Percentiles rank a stretch among this genome's conserved stretches.
These are phyloP conservation scores for Cercopithecus diana DNA, from an alignment of 2,797 vertebrate species.

Conservation along the genomic window DNA sequence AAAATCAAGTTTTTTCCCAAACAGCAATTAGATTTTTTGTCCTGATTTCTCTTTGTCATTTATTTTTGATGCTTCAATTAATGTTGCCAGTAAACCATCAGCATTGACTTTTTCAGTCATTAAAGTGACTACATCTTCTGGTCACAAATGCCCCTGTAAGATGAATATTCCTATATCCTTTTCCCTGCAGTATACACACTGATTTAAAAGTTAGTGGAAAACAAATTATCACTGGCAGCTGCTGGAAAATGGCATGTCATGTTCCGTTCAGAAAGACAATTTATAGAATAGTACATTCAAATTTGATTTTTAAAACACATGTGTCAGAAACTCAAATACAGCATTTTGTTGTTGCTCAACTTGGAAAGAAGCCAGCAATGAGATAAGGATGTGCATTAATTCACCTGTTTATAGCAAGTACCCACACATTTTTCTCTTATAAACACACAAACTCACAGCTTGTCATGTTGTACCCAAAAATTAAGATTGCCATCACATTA, in stretches of 20 bases:
- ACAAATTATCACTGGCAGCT: not conserved
- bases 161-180: not conserved
- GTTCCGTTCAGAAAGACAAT: slow-evolving; percentile 74
- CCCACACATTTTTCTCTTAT: slow-evolving; percentile 38
- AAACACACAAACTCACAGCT: slow-evolving; percentile 75
- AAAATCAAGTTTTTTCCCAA: slow-evolving; percentile 75
- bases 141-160: not conserved
- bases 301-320: slow-evolving; percentile 55
- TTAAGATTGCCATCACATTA: slow-evolving; percentile 89
- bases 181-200: not conserved
- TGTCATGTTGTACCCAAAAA: slow-evolving; percentile 78
- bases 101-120: slow-evolving; percentile 7
- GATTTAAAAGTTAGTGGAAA: slow-evolving; percentile 10
- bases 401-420: slow-evolving; percentile 76
- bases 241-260: slow-evolving; percentile 38
- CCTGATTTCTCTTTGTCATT: slow-evolving; percentile 70
- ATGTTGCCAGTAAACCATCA: slow-evolving; percentile 34
- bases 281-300: not conserved
- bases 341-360: slow-evolving; percentile 68
- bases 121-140: not conserved
- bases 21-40: slow-evolving; percentile 75
- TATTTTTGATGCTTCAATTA: slow-evolving; percentile 48
- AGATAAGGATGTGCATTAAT: slow-evolving; percentile 80
- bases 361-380: slow-evolving; percentile 71
- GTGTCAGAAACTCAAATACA: slow-evolving; percentile 43